Conservation (phyloP, 2,113 vertebrate genomes). For the Urocynchramus pylzowi region DNA sequence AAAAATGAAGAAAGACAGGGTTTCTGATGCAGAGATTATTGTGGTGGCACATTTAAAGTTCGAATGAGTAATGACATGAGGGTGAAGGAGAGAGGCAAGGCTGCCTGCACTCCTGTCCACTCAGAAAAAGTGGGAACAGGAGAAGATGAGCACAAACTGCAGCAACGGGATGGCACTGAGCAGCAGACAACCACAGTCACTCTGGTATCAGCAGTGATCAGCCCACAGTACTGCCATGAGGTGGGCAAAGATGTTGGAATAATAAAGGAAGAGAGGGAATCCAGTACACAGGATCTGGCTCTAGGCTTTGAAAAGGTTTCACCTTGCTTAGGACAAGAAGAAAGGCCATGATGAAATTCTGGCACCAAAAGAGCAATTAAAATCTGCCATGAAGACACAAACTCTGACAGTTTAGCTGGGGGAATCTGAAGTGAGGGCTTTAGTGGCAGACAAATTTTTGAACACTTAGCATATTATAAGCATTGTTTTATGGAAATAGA, state of each 20-base stretch:
- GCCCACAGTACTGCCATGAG: background rate
- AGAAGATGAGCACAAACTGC: background rate
- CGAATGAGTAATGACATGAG: background rate
- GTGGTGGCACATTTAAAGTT: background rate
- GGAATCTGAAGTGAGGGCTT: background rate
- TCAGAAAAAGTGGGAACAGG: background rate
- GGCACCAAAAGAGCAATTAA: background rate
- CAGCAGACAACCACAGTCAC: rapidly evolving
- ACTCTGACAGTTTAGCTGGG: rapidly evolving
- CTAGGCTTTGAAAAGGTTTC: background rate
- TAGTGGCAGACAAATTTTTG: background rate
- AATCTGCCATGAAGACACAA: background rate
- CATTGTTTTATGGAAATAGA: background rate
- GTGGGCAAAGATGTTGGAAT: background rate
- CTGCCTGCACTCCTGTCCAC: background rate
- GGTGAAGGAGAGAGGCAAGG: background rate
- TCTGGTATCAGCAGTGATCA: background rate
- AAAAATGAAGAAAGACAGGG: background rate
- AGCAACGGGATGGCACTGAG: background rate
- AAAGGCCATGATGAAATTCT: background rate
- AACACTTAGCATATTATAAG: background rate
- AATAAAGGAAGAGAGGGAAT: background rate
- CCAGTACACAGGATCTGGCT: background rate
- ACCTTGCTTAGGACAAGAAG: background rate
- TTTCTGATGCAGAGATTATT: background rate